These are phyloP conservation scores for Coccyzus lansbergi DNA, from an alignment of 2,797 vertebrate species.

Conservation along the genomic window DNA sequence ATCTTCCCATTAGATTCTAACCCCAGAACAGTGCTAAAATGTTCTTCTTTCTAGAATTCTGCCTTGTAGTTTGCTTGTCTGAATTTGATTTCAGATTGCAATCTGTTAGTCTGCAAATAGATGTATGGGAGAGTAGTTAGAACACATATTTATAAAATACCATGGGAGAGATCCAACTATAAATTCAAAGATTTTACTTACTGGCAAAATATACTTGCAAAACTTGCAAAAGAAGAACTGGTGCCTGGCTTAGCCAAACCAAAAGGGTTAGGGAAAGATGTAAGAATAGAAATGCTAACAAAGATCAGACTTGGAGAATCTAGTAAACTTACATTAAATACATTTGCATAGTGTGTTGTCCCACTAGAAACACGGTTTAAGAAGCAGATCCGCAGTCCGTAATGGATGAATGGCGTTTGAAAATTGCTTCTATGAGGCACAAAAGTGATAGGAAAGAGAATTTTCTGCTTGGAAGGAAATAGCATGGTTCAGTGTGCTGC, in stretches of 20 bases:
- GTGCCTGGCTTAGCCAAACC: not conserved
- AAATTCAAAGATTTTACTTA: not conserved
- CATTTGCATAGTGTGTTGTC: not conserved
- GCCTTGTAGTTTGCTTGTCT: not conserved
- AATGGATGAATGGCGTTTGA: not conserved
- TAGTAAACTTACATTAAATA: not conserved
- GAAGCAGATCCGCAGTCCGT: not conserved
- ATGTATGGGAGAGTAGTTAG: fast-evolving
- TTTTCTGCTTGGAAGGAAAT: constrained; percentile 46
- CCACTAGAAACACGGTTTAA: not conserved
- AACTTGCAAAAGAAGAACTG: not conserved
- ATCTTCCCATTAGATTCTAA: not conserved
- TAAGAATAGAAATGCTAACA: not conserved
- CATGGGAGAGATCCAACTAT: not conserved
- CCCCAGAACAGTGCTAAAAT: not conserved
- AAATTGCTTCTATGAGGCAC: constrained; percentile 9
- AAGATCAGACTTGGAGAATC: not conserved
- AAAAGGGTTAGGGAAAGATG: not conserved
- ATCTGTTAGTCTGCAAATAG: not conserved
- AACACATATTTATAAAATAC: not conserved
- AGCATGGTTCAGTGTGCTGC: not conserved
- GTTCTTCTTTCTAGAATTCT: not conserved
- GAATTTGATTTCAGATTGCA: not conserved
- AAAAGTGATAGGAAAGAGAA: not conserved
- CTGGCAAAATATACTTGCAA: not conserved